Conservation (phyloP, 1,140 invertebrate genomes). For the Proctacanthus coquilletti region DNA sequence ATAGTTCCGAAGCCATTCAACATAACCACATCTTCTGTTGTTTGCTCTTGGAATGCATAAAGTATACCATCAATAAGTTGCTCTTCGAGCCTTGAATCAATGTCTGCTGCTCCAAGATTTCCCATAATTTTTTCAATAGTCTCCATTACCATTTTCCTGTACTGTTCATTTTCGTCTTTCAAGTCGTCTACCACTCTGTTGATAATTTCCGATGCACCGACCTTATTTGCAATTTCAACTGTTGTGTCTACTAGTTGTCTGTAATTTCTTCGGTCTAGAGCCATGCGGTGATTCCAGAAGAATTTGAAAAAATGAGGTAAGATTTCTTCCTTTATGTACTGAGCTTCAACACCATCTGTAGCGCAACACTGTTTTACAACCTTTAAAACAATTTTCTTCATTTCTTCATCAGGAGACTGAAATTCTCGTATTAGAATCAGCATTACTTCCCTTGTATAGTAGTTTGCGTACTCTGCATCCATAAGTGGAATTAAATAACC, state of each 20-base stretch:
- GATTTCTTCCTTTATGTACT: conserved; percentile 99
- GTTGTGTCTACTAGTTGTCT: conserved; percentile 96
- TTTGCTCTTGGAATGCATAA: conserved; percentile 99
- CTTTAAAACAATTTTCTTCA: conserved; percentile 99
- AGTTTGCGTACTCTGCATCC: conserved; percentile 99
- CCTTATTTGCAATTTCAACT: conserved; percentile 99
- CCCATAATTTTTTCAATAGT: conserved; percentile 99
- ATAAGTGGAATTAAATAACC: conserved; percentile 98
- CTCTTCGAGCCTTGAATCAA: conserved; percentile 94
- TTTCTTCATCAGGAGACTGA: conserved; percentile 99
- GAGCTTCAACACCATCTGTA: conserved; percentile 97
- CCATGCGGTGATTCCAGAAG: conserved; percentile 99
- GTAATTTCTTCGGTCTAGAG: conserved; percentile 93
- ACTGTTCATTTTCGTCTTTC: conserved; percentile 99
- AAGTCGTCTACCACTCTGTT: conserved; percentile 96
- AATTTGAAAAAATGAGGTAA: conserved; percentile 98
- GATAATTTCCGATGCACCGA: conserved; percentile 96
- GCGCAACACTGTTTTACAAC: conserved; percentile 99
- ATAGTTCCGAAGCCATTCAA: conserved; percentile 98
- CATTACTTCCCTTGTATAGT: conserved; percentile 99
- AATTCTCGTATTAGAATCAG: conserved; percentile 98
- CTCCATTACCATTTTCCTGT: conserved; percentile 99
- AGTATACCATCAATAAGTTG: conserved; percentile 98
- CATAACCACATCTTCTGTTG: conserved; percentile 99
- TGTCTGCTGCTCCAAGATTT: conserved; percentile 92